Evolutionary conservation across 2,888 invertebrate genomes (phyloP).

Genomic region (Heteromyza rotundicornis): DNA sequence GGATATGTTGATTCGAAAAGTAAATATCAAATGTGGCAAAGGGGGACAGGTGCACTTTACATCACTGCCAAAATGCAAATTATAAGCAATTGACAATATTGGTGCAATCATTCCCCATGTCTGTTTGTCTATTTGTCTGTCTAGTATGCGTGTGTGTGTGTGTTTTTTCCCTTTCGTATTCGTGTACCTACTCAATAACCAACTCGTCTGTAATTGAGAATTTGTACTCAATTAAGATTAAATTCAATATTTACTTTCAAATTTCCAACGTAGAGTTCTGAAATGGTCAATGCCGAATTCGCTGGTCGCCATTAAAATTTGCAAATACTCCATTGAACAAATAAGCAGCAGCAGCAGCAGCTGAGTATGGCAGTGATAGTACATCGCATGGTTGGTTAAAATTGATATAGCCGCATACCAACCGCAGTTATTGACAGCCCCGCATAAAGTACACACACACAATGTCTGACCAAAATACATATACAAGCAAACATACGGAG

Average conservation of each 20-base stretch:
- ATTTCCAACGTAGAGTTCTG: conserved; percentile 23
- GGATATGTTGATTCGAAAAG: no score
- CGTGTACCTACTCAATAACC: neutral
- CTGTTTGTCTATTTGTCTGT: no score
- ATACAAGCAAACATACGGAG: conserved; percentile 33
- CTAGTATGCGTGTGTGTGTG: no score
- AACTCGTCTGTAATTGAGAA: conserved; percentile 51
- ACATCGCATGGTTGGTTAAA: no score
- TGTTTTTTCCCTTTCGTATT: no score
- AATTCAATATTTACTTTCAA: conserved; percentile 58
- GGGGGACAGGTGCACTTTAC: no score
- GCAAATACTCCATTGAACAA: conserved; percentile 32
- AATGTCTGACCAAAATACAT: conserved; percentile 31
- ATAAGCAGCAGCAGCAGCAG: conserved; percentile 17
- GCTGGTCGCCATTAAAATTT: conserved; percentile 34
- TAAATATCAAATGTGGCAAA: conserved; percentile 6
- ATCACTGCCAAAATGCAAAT: no score
- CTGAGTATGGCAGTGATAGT: no score
- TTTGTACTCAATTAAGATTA: conserved; percentile 60
- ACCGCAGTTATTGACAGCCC: conserved; percentile 47
- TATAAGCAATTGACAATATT: no score
- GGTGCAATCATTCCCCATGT: no score
- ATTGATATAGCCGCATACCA: conserved; percentile 5
- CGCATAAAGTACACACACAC: conserved; percentile 48
- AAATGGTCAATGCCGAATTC: conserved; percentile 30